phyloP scores from a whole-genome alignment of 2,888 invertebrate species.

The Apoda limacodes region DNA sequence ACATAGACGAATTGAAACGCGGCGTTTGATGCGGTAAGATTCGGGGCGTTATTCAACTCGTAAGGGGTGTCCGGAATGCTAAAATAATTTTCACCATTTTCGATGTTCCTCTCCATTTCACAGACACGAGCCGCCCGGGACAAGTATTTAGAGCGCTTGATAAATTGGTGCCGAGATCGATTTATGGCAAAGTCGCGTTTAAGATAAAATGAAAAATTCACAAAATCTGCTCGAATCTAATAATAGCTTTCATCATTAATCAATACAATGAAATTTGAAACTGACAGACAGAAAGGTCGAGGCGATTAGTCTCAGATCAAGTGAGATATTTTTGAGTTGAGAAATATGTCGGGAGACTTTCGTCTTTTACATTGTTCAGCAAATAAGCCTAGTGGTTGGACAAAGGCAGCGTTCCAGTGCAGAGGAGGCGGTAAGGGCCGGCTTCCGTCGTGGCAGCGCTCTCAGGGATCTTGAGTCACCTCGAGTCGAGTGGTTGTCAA shows the following conservation, averaged over 20 bases:
- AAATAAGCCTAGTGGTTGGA: constrained; percentile 68
- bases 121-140: constrained; percentile 35
- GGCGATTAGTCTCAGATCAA: constrained; percentile 42
- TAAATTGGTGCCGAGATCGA: constrained; percentile 54
- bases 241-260: constrained; percentile 58
- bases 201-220: constrained; percentile 55
- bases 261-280: constrained; percentile 50
- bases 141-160: constrained; percentile 52
- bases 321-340: constrained; percentile 38
- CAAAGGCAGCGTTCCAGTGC: constrained; percentile 65
- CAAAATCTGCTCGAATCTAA: constrained; percentile 49
- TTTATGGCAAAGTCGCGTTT: constrained; percentile 48
- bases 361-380: constrained; percentile 67
- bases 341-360: constrained; percentile 51
- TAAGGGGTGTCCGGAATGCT: constrained; percentile 25
- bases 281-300: constrained; percentile 34
- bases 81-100: constrained; percentile 39
- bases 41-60: constrained; percentile 1
- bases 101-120: constrained; percentile 45
- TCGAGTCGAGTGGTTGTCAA: constrained; percentile 53
- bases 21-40: constrained; percentile 29
- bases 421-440: constrained; percentile 53
- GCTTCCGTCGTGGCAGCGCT: constrained; percentile 66
- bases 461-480: constrained; percentile 44
- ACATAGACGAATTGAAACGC: constrained; percentile 15